phyloP scores from a whole-genome alignment of 2,797 vertebrate species.

The Odontamblyopus lacepedii region DNA sequence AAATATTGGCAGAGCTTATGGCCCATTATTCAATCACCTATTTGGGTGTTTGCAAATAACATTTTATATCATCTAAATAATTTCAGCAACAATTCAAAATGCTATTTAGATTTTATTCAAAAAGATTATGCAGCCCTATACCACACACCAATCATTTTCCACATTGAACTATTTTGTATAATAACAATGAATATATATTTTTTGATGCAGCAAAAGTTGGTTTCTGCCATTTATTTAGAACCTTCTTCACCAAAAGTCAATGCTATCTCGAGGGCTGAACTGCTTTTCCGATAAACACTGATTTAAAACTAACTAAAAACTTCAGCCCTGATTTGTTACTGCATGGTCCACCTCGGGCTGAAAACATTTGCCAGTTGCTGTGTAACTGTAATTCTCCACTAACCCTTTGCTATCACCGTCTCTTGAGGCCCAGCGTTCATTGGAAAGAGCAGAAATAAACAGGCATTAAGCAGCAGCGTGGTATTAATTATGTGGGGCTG shows the following conservation, averaged over 20 bases:
- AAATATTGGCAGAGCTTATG: too few species aligned
- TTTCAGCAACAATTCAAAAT: too few species aligned
- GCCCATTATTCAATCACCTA: too few species aligned
- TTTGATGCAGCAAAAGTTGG: not conserved
- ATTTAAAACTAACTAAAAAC: not conserved
- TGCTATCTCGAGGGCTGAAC: not conserved
- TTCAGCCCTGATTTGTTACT: slow-evolving; percentile 5
- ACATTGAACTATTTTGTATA: slow-evolving; percentile 57
- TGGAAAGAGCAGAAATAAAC: slow-evolving; percentile 67
- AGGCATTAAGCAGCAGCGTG: slow-evolving; percentile 69
- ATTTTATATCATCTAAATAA: too few species aligned
- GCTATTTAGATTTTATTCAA: too few species aligned
- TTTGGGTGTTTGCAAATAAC: too few species aligned
- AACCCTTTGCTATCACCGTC: slow-evolving; percentile 24
- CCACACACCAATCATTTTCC: slow-evolving; percentile 53
- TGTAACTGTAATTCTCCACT: slow-evolving; percentile 25
- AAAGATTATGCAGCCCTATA: not conserved
- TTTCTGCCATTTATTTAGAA: slow-evolving; percentile 24
- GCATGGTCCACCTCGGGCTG: not conserved
- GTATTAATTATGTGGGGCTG: slow-evolving; percentile 66
- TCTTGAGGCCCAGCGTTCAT: slow-evolving; percentile 51
- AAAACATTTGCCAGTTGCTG: slow-evolving; percentile 23
- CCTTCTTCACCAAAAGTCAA: slow-evolving; percentile 25
- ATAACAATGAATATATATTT: not conserved
- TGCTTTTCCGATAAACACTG: slow-evolving; percentile 16